phyloP scores from a whole-genome alignment of 2,113 vertebrate genomes.

The Illadopsis cleaveri region DNA sequence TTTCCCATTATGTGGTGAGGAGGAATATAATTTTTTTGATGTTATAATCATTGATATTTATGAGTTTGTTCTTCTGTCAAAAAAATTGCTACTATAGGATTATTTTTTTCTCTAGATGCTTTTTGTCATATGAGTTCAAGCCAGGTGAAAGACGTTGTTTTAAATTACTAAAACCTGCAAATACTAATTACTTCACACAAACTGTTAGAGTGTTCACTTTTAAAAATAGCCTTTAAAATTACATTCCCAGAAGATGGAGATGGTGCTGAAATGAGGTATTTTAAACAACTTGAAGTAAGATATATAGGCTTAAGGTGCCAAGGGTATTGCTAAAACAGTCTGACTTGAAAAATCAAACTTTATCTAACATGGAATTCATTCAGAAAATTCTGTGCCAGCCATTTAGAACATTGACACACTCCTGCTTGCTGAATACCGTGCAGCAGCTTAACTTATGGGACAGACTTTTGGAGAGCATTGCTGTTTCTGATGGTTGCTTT shows the following conservation, averaged over 20 bases:
- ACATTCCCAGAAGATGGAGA: not conserved
- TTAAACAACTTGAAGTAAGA: not conserved
- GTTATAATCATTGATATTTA: not conserved
- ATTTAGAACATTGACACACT: fast-evolving
- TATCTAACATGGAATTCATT: not conserved
- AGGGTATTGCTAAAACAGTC: not conserved
- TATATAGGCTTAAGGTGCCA: not conserved
- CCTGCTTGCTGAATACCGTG: not conserved
- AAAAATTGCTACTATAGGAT: not conserved
- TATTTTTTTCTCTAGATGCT: not conserved
- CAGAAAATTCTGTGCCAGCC: not conserved
- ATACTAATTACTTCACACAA: not conserved
- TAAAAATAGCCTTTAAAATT: not conserved
- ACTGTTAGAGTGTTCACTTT: not conserved
- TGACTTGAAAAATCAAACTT: not conserved
- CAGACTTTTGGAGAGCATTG: not conserved
- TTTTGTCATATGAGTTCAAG: not conserved
- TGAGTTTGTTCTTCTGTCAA: not conserved
- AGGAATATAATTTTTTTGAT: not conserved
- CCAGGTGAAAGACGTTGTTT: not conserved
- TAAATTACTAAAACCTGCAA: not conserved
- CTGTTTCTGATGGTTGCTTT: not conserved
- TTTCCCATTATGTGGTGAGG: not conserved
- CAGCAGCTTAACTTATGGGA: not conserved
- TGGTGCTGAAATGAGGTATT: not conserved